Base-by-base conservation (phyloP, 2,888 invertebrate genomes). In the Pterostichus madidus region DNA sequence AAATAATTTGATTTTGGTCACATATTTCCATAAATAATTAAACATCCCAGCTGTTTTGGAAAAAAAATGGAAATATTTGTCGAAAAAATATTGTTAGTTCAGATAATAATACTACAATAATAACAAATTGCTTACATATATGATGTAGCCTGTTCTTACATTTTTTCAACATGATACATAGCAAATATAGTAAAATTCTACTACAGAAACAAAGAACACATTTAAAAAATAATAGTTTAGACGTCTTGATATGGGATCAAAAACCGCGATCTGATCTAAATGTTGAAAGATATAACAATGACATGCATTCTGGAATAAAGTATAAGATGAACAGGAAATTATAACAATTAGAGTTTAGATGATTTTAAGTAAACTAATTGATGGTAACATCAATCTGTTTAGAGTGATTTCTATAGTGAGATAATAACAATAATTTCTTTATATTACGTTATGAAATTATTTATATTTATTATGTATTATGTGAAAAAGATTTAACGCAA, bases 321-420 rank as follows among this genome's bases (percentile, higher is more conserved):
- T 71, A 44, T 71, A 71, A 17, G 17, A 75, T 46, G 71, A 73
- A 75, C 52, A 75, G 75, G 49, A 75, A 64, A 75, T 52, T 75
- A 75, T 44, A 71, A 71, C 68, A 75, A 68, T 32, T 77, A 53
- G 77, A 53, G 77, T 56, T 56, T 77, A 77, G 77, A 77, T 56
- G 53, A 56, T 77, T 77, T 77, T 56, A 56, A 56, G 5, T 77
- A 77, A 77, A 77, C 56, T 56, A 56, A 53, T 77, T 56, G 53
- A 52, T 52, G 52, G 13, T 4, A 53, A 31, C 31, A 56, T 32
- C 53, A 56, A 56, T 56, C 77, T 53, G 56, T 77, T 77, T 53
- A 77, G 35, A 53, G 77, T 77, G 77, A 77, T 77, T 77, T 77
- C 24, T 77, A 77, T 77, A 77, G 77, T 77, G 77, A 77, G 77